Evolutionary conservation across 2,113 vertebrate genomes (phyloP), one percentile per base, ranked within the genome.

Genomic region (Pongo abelii): DNA sequence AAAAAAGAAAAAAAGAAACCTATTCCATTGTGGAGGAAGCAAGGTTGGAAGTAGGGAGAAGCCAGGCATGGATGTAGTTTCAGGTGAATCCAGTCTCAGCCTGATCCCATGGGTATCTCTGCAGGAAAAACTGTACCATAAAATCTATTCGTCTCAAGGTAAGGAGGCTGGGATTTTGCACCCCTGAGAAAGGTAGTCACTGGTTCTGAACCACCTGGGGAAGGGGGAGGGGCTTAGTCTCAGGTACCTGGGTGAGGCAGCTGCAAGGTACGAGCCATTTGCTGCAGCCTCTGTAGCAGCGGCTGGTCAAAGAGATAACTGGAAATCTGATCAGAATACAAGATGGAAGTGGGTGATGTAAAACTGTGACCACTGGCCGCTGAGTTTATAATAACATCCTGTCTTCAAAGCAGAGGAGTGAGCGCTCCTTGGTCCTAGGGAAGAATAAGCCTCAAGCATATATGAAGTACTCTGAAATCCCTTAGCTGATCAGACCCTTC

Each of bases 321-420:
- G 32, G 92, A 6, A 70, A 23, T n/a, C 2, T n/a, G 40, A 70
- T 25, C 50, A 61, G 40, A 61, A 55, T 55, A 22, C 20, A 5
- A 6, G 27, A 11, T 14, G 38, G 61, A n/a, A 0, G 23, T 57
- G 57, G 17, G 25, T 17, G n/a, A 52, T 18, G 23, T 20, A 10
- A 35, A 14, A 35, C 30, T 35, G n/a, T 7, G 27, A 52, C 23
- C 30, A 1, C 13, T 0, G 4, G 35, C 55, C 46, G 6, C 64
- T 6, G 0, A 78, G 50, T 72, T 32, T 30, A 86, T 40, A 64
- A 32, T 32, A 14, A 13, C 61, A 32, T 27, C 32, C 38, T n/a
- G 11, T 59, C 70, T 70, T 96, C 79, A 22, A 55, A 75, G 74
- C 23, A 67, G 22, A 67, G 64, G 30, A n/a, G 38, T 25, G 40